A percentile compares a stretch with the other conserved stretches of the same genome.
Evolutionary conservation across 2,113 vertebrate species (phyloP).

Genomic region (Strix uralensis): DNA sequence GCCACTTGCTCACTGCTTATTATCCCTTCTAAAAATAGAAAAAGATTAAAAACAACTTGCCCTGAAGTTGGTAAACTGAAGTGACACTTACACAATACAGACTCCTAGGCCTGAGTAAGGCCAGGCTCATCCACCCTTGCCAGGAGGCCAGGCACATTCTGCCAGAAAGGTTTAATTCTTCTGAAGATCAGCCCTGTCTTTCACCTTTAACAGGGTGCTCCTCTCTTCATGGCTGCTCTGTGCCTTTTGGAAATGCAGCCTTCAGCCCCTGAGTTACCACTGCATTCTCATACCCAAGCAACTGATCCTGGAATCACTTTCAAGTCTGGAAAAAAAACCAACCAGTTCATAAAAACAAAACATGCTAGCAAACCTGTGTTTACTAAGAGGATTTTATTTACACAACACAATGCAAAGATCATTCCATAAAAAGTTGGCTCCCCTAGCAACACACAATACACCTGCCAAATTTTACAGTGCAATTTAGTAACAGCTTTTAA

Average conservation of each 20-base stretch:
- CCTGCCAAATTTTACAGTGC: constrained; percentile 37
- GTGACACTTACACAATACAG: neutral
- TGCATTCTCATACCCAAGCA: neutral
- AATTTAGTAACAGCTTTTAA: constrained; percentile 24
- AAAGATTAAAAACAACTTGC: neutral
- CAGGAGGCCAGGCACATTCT: neutral
- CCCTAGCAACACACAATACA: neutral
- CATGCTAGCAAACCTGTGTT: neutral
- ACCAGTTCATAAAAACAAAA: neutral
- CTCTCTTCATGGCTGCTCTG: neutral
- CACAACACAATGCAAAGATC: neutral
- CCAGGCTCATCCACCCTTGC: neutral
- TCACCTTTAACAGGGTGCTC: neutral
- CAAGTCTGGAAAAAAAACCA: neutral
- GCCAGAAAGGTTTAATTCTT: neutral
- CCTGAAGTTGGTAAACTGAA: neutral
- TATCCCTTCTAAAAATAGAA: neutral
- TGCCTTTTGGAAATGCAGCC: neutral
- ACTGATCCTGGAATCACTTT: neutral
- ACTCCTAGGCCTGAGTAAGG: neutral
- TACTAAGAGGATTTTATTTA: constrained; percentile 53
- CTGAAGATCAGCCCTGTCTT: too few species aligned
- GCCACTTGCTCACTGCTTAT: neutral
- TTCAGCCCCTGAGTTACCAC: neutral
- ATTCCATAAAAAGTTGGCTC: constrained; percentile 5